Base-by-base conservation (phyloP, 2,797 vertebrate genomes). In the Tenualosa thibaudeaui region DNA sequence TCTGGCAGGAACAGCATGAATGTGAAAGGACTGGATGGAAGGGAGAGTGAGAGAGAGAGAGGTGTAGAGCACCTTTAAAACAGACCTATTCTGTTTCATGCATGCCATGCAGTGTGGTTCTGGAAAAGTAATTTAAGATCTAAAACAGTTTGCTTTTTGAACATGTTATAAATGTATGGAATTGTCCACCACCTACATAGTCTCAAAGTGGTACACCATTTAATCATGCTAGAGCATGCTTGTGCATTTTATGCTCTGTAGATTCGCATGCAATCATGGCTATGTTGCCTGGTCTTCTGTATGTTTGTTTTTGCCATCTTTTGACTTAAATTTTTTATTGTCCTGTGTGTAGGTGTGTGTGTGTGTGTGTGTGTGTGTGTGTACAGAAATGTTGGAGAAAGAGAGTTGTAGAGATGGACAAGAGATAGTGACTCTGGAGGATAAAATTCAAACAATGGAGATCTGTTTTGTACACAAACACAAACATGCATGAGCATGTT, bases 11-110 rank as follows among this genome's bases (percentile, higher is more conserved):
- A 24, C 54, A 81, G 50, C 54, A 71, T 81, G 83, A 15, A 31
- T 58, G 75, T 82, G 24, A 85, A 54, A 71, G 86, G 62, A 81
- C 53, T 43, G 60, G 4, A 43, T 43, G 26, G 49, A 56, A 53
- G 49, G 26, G 26, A 51, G 8, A 51, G 1, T 0, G 9, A 51
- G 9, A 51, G 9, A 51, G 9, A 31, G 31, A 49, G 85, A 49
- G 85, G 46, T 56, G 50, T 9, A 2, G 58, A 78, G 71, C 37
- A 78, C 71, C 71, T 78, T 40, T 22, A 22, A 78, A 19, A 43
- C 8, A 19, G 4, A 43, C 17, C 37, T 19, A 68, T 68, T 37
- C 40, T 22, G 15, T 78, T 46, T 46, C 15, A 56, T 22, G 22
- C 58, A 62, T 40, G 12, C 13, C 65, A 40, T 15, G 65, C 12